phyloP scores from a whole-genome alignment of 2,113 vertebrate genomes.

The Micromys minutus region DNA sequence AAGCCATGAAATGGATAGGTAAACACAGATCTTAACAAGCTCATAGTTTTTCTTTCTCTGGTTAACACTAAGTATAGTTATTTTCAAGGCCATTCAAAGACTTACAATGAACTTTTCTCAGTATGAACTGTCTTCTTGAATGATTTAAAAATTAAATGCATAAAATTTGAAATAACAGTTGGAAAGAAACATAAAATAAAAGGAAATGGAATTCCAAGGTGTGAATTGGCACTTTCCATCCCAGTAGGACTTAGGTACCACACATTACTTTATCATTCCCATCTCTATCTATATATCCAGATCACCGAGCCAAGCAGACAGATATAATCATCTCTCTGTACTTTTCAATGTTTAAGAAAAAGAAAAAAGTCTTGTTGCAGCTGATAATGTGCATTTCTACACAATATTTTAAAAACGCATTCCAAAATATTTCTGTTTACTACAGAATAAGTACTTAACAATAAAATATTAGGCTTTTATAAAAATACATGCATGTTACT shows the following conservation, averaged over 20 bases:
- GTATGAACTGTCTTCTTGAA: no score
- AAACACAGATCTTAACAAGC: no score
- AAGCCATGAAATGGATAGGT: no score
- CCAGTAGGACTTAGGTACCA: slow-evolving; percentile 42
- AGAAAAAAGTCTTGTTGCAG: not conserved
- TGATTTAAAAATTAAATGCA: no score
- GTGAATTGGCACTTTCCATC: slow-evolving; percentile 6
- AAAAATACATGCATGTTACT: not conserved
- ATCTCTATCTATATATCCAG: not conserved
- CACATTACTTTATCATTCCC: slow-evolving; percentile 34
- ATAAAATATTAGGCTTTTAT: not conserved
- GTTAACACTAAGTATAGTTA: no score
- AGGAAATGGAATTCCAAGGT: slow-evolving; percentile 70
- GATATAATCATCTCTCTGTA: not conserved
- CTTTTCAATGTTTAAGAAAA: not conserved
- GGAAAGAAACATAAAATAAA: no score
- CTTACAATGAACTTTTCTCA: no score
- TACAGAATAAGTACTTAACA: not conserved
- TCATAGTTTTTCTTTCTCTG: no score
- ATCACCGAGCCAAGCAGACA: slow-evolving; percentile 6
- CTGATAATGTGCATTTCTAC: slow-evolving; percentile 37
- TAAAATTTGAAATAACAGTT: no score
- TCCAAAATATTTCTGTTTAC: slow-evolving; percentile 42
- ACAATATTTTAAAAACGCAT: slow-evolving; percentile 55
- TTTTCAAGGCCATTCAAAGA: no score